phyloP scores from a whole-genome alignment of 2,113 vertebrate species.

The Pluvianellus socialis region DNA sequence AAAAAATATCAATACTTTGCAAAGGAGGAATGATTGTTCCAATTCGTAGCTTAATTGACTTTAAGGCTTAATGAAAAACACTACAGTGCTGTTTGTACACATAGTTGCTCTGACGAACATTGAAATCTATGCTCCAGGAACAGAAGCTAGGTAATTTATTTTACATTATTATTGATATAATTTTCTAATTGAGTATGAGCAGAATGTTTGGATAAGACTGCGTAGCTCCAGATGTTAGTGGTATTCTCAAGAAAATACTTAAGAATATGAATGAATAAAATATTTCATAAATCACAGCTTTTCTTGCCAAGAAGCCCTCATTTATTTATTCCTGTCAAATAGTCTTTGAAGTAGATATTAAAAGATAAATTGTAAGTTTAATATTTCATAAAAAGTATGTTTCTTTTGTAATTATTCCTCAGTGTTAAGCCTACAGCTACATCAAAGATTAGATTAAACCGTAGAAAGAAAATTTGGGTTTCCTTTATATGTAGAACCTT shows the following conservation, averaged over 20 bases:
- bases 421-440: background rate
- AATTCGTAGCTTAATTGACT: constrained; percentile 93
- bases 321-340: constrained; percentile 67
- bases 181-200: constrained; percentile 68
- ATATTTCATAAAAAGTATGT: constrained; percentile 39
- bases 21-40: constrained; percentile 93
- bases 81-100: constrained; percentile 77
- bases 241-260: constrained; percentile 64
- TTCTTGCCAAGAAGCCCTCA: constrained; percentile 43
- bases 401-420: constrained; percentile 38
- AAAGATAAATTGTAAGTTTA: constrained; percentile 45
- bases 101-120: constrained; percentile 69
- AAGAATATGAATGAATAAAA: constrained; percentile 41
- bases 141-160: constrained; percentile 56
- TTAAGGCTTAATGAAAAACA: constrained; percentile 90
- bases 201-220: constrained; percentile 50
- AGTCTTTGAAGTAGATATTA: constrained; percentile 48
- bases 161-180: constrained; percentile 67
- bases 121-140: constrained; percentile 25
- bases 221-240: constrained; percentile 49
- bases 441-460: constrained; percentile 20
- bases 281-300: constrained; percentile 62
- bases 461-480: background rate
- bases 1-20: constrained; percentile 89
- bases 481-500: background rate